Evolutionary conservation across 2,888 invertebrate species (phyloP).

Genomic region (Nephrocerus scutellatus): DNA sequence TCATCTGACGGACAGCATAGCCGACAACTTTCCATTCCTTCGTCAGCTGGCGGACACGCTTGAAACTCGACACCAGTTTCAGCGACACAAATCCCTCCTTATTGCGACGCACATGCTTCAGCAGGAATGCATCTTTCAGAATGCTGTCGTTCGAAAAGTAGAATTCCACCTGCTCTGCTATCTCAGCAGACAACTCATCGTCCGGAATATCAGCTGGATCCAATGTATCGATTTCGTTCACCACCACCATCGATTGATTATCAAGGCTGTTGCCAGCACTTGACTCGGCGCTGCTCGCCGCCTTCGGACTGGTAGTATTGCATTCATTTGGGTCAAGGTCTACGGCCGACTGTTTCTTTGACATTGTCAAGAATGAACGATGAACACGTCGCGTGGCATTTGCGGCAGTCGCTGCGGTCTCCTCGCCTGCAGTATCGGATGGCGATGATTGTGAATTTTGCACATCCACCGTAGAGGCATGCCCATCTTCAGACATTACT

Average conservation of each 20-base stretch:
- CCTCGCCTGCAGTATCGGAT: slow-evolving; percentile 26
- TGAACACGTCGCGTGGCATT: too few relatives aligned
- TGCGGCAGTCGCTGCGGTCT: too few relatives aligned
- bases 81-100: slow-evolving; percentile 93
- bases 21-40: slow-evolving; percentile 93
- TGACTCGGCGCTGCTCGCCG: slow-evolving; percentile 1
- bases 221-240: slow-evolving; percentile 41
- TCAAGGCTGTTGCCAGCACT: slow-evolving; percentile 20
- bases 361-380: slow-evolving; percentile 34
- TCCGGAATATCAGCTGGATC: slow-evolving; percentile 53
- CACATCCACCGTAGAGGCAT: too few relatives aligned
- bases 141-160: slow-evolving; percentile 95
- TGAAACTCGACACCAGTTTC: slow-evolving; percentile 91
- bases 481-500: too few relatives aligned
- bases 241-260: slow-evolving; percentile 15
- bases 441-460: slow-evolving; percentile 15
- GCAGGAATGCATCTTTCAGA: slow-evolving; percentile 87
- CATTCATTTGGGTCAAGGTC: slow-evolving; percentile 17
- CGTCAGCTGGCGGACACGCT: slow-evolving; percentile 86
- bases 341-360: slow-evolving; percentile 28
- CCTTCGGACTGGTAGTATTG: slow-evolving; percentile 9
- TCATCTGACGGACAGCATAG: slow-evolving; percentile 69
- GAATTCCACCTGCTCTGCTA: slow-evolving; percentile 84
- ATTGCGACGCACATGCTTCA: slow-evolving; percentile 90
- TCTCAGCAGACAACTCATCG: slow-evolving; percentile 70